Evolutionary conservation across 2,797 vertebrate species (phyloP).

Genomic region (Siniperca obscura): DNA sequence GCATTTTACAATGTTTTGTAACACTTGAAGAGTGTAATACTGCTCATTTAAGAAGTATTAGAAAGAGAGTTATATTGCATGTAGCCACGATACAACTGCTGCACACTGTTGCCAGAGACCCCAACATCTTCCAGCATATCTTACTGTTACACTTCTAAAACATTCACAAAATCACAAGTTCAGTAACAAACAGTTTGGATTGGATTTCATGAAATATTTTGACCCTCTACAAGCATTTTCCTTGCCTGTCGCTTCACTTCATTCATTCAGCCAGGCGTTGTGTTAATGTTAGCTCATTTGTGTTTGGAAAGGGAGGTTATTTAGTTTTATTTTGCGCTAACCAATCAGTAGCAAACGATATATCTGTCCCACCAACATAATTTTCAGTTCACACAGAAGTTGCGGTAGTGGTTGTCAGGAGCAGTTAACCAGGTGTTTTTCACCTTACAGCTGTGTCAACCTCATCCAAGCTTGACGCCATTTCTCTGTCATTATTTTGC

Average conservation of each 20-base stretch:
- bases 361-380: not conserved
- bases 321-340: not conserved
- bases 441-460: not conserved
- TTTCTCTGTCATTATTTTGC: not conserved
- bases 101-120: slow-evolving; percentile 16
- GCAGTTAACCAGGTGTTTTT: slow-evolving; percentile 4
- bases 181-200: too few species aligned
- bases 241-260: not conserved
- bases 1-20: slow-evolving; percentile 42
- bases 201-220: too few species aligned
- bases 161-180: not conserved
- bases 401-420: not conserved
- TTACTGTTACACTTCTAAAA: not conserved
- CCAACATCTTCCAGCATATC: not conserved
- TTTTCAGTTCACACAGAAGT: not conserved
- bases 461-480: too few species aligned
- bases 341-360: not conserved
- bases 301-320: not conserved
- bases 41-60: slow-evolving; percentile 36
- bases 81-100: slow-evolving; percentile 12
- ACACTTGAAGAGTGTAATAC: slow-evolving; percentile 33
- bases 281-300: not conserved
- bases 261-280: not conserved
- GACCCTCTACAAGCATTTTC: too few species aligned
- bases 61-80: slow-evolving; percentile 3